Evolutionary conservation across 2,888 invertebrate species (phyloP).

Genomic region (Andrena haemorrhoa): DNA sequence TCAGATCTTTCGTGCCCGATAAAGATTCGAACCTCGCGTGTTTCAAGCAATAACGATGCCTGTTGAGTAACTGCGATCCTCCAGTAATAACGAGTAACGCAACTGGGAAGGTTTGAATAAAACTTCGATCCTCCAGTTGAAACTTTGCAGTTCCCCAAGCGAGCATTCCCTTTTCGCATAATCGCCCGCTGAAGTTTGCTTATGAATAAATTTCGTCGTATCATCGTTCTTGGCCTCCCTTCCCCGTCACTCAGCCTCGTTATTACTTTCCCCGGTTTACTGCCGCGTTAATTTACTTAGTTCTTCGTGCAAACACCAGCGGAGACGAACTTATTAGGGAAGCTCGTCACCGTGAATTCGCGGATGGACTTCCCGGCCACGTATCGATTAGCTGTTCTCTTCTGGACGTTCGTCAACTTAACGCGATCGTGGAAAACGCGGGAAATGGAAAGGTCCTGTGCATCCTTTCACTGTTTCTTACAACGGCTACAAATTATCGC

Average conservation of each 20-base stretch:
- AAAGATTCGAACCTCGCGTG: conserved; percentile 31
- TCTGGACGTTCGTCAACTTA: neutral
- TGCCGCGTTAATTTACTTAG: conserved; percentile 43
- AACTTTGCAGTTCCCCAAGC: conserved; percentile 46
- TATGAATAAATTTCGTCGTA: conserved; percentile 77
- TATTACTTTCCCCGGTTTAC: conserved; percentile 42
- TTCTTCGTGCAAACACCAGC: neutral
- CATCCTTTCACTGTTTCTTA: too few species aligned
- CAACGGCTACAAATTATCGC: too few species aligned
- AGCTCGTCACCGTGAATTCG: neutral
- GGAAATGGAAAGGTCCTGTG: neutral
- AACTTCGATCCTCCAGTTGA: conserved; percentile 51
- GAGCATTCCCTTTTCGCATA: conserved; percentile 54
- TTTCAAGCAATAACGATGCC: conserved; percentile 26
- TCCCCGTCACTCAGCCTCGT: neutral
- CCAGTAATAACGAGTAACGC: conserved; percentile 12
- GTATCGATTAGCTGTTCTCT: conserved; percentile 20
- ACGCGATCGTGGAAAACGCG: too few species aligned
- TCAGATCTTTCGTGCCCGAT: neutral
- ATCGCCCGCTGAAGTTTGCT: conserved; percentile 71
- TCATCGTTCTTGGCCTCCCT: conserved; percentile 64
- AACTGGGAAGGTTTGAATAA: conserved; percentile 42
- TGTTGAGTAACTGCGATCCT: conserved; percentile 16
- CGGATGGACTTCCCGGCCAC: neutral
- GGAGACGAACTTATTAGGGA: conserved; percentile 11